Evolutionary conservation across 2,888 invertebrate genomes (phyloP), one percentile per base, ranked within the genome.

Genomic region (Synanthedon tipuliformis): DNA sequence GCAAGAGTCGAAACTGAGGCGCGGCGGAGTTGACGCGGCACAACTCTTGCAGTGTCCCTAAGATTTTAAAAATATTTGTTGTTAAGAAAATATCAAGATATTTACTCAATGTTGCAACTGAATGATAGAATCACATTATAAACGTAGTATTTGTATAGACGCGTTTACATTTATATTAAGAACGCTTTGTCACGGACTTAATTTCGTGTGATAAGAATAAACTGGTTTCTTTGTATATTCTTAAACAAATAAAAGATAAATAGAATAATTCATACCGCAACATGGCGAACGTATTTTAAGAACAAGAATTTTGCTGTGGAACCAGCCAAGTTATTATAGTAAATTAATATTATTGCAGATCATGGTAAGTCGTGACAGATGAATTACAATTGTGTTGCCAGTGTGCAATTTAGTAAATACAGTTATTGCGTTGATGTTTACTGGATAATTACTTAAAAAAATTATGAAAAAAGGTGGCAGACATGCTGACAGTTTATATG

Each of bases 351-450:
- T 45, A 50, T 57, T 51, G 50, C 23, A 51, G 54, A 59, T 59
- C 62, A 65, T 66, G 66, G 65, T 55, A 68, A 63, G 57, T 74
- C 74, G 71, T 74, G 73, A 70, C 66, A 53, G 54, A 54, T 57
- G 54, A 67, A 67, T 65, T 58, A 56, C 57, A 55, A 56, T 56
- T 58, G 45, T 45, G 45, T 45, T 45, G 45, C 45, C 56, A 59
- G 57, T 59, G 63, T 65, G 60, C 64, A 65, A 71, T 71, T 63
- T 68, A 61, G 59, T 70, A 34, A 34, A 34, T 34, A 34, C 34
- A 34, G 8, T 10, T 34, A 10, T 34, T 34, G 8, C 34, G 34
- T 34, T 34, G 34, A 34, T 10, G 34, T 34, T 34, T 34, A 34
- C 34, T 34, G 34, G 34, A 10, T 34, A 34, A 34, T 34, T 10